These are phyloP conservation scores for Pelmatolapia mariae DNA, from an alignment of 2,113 vertebrate genomes.

Conservation along the genomic window DNA sequence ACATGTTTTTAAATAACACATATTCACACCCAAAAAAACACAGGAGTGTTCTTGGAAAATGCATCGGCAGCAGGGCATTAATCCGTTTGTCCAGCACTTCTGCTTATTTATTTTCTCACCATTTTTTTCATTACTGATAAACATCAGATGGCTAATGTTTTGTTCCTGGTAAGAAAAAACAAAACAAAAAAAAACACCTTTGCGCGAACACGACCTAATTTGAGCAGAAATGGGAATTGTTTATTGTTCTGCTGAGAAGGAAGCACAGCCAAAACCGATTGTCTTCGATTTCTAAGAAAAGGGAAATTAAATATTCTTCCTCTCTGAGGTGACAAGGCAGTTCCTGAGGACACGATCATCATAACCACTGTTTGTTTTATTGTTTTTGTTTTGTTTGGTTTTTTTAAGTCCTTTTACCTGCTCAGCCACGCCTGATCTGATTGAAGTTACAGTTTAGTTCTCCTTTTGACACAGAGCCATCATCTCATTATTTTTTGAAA, in stretches of 20 bases:
- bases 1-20: constrained; percentile 65
- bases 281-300: constrained; percentile 47
- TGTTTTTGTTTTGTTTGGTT: not conserved
- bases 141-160: constrained; percentile 45
- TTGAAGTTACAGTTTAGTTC: constrained; percentile 40
- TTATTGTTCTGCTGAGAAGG: constrained; percentile 40
- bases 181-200: not conserved
- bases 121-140: constrained; percentile 27
- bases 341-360: not conserved
- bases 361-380: not conserved
- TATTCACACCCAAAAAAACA: constrained; percentile 63
- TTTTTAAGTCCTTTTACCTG: not conserved
- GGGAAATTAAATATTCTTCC: constrained; percentile 58
- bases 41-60: constrained; percentile 62
- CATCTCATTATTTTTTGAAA: constrained; percentile 15
- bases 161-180: constrained; percentile 1
- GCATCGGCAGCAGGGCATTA: constrained; percentile 13
- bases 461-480: constrained; percentile 3
- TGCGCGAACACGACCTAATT: not conserved
- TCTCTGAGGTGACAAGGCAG: constrained; percentile 14
- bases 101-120: constrained; percentile 58
- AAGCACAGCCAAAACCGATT: constrained; percentile 26
- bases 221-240: constrained; percentile 23
- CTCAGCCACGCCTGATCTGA: not conserved
- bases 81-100: constrained; percentile 45